Percentiles rank a stretch among this genome's conserved stretches.
Evolutionary conservation across 2,113 vertebrate genomes (phyloP).

Genomic region (Mustela lutreola): DNA sequence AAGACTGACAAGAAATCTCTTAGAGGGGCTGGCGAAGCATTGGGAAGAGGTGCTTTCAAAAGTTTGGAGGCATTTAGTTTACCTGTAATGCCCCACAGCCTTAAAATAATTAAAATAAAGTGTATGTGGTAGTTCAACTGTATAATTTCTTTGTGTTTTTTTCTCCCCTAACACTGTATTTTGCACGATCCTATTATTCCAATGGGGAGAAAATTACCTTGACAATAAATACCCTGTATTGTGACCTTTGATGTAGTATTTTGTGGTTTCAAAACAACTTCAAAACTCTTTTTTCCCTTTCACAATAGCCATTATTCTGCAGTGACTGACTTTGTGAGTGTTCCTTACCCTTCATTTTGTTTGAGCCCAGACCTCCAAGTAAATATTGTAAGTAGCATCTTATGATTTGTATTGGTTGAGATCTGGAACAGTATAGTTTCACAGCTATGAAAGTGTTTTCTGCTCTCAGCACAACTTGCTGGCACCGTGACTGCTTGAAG

Average conservation of each 20-base stretch:
- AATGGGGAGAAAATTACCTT: not conserved
- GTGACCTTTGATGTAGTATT: not conserved
- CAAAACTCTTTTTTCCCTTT: not conserved
- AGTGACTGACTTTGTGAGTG: not conserved
- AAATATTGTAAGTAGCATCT: not conserved
- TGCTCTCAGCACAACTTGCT: not conserved
- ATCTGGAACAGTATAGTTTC: not conserved
- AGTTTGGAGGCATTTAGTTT: not conserved
- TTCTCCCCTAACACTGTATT: not conserved
- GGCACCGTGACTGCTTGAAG: not conserved
- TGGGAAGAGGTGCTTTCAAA: not conserved
- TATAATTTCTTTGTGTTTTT: not conserved
- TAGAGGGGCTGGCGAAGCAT: not conserved
- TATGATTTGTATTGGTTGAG: constrained; percentile 37
- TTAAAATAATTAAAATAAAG: not conserved
- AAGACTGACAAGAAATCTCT: not conserved
- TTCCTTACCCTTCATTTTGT: constrained; percentile 51
- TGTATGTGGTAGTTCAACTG: not conserved
- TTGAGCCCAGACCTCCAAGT: constrained; percentile 2
- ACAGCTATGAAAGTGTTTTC: not conserved
- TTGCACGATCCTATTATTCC: not conserved
- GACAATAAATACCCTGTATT: not conserved
- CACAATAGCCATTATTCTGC: constrained; percentile 15
- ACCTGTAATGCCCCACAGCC: not conserved
- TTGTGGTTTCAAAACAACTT: constrained; percentile 46